A percentile compares a stretch with the other conserved stretches of the same genome.
These are phyloP conservation scores for Hirtodrosophila cameraria DNA, from an alignment of 2,888 invertebrate species.

Conservation along the genomic window DNA sequence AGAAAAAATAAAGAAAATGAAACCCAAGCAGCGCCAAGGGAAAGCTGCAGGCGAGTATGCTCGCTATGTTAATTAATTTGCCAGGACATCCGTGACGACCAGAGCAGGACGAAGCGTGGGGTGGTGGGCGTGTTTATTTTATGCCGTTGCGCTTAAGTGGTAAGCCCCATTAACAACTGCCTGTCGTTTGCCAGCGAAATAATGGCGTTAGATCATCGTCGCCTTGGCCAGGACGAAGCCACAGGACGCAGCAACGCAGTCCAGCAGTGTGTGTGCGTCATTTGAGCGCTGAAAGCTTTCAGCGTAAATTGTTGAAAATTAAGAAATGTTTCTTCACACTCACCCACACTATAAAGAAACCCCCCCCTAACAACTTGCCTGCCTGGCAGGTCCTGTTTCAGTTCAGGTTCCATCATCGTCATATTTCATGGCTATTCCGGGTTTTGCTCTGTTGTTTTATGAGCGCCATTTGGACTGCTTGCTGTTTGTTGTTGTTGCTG, in stretches of 20 bases:
- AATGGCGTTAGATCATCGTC: conserved; percentile 80
- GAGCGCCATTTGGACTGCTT: conserved; percentile 65
- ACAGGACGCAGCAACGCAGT: conserved; percentile 24
- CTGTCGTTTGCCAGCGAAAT: conserved; percentile 76
- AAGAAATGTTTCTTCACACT: conserved; percentile 71
- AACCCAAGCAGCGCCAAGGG: conserved; percentile 6
- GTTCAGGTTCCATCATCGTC: conserved; percentile 60
- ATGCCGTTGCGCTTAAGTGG: conserved; percentile 79
- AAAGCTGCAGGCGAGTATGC: conserved; percentile 53
- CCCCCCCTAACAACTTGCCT: conserved; percentile 21
- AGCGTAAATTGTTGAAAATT: conserved; percentile 80
- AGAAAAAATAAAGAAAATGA: conserved; percentile 24
- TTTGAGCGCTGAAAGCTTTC: conserved; percentile 79
- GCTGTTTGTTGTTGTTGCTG: conserved; percentile 24
- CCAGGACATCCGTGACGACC: conserved; percentile 71
- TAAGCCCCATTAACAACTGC: conserved; percentile 80
- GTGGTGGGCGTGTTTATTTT: conserved; percentile 70
- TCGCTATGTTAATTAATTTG: conserved; percentile 80
- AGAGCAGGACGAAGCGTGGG: background rate
- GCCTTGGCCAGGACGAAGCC: conserved; percentile 51
- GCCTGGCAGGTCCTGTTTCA: conserved; percentile 25
- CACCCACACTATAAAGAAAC: conserved; percentile 37
- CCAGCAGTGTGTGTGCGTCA: conserved; percentile 61
- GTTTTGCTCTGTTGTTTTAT: conserved; percentile 73
- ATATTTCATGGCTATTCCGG: conserved; percentile 70